Evolutionary conservation across 1,140 invertebrate genomes (phyloP).

Genomic region (Carcinoscorpius rotundicauda): DNA sequence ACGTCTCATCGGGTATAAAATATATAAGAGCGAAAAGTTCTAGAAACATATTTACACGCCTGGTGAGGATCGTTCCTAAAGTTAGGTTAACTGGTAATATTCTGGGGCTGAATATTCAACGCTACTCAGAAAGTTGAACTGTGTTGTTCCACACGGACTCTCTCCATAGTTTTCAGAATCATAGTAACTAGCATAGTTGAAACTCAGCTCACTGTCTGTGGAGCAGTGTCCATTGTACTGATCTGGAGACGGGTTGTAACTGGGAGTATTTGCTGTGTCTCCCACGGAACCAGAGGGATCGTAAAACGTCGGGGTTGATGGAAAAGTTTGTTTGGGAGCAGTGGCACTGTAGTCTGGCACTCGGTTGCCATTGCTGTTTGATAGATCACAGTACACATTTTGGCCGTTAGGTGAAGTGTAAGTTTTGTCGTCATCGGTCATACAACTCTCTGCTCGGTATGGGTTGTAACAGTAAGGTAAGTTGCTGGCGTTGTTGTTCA

Average conservation of each 20-base stretch:
- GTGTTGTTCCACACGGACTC: constrained; percentile 14
- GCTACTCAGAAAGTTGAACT: constrained; percentile 20
- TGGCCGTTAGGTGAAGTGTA: constrained; percentile 3
- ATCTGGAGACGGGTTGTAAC: constrained; percentile 9
- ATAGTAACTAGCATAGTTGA: constrained; percentile 10
- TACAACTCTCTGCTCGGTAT: neutral
- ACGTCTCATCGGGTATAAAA: no score
- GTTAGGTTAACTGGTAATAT: constrained; percentile 21
- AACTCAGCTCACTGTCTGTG: constrained; percentile 13
- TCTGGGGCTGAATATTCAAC: constrained; percentile 18
- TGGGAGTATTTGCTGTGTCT: constrained; percentile 17
- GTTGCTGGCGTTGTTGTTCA: neutral
- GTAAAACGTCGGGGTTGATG: constrained; percentile 13
- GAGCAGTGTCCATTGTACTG: constrained; percentile 17
- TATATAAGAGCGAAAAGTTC: no score
- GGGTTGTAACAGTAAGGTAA: neutral
- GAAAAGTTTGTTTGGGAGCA: constrained; percentile 21
- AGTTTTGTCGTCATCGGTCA: neutral
- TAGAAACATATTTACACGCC: no score
- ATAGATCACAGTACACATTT: constrained; percentile 19
- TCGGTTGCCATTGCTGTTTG: constrained; percentile 14
- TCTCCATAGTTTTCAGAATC: constrained; percentile 6
- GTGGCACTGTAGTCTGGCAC: constrained; percentile 21
- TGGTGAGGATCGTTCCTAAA: neutral
- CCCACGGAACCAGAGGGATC: constrained; percentile 16